phyloP scores from a whole-genome alignment of 2,113 vertebrate genomes.

The Xiphorhynchus elegans region DNA sequence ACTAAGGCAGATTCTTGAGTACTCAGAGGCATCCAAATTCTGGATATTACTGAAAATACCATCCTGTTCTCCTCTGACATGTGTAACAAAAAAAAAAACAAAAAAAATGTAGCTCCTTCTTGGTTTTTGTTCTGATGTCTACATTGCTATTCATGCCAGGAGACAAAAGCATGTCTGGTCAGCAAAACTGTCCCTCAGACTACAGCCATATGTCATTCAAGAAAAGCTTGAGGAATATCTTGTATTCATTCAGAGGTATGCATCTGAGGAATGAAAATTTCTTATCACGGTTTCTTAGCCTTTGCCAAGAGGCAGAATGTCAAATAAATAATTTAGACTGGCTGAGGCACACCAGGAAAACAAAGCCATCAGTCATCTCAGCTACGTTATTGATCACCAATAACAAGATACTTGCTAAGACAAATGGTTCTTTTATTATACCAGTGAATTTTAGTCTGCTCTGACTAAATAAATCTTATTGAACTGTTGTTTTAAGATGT shows the following conservation, averaged over 20 bases:
- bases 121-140: neutral
- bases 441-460: conserved; percentile 72
- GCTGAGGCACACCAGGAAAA: conserved; percentile 69
- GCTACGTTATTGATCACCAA: conserved; percentile 80
- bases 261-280: conserved; percentile 58
- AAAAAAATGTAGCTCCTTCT: neutral
- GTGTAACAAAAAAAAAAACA: neutral
- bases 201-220: neutral
- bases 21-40: neutral
- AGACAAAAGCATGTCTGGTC: neutral
- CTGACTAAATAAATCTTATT: conserved; percentile 74
- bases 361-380: conserved; percentile 78
- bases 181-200: conserved; percentile 22
- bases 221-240: conserved; percentile 17
- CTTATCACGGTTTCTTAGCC: conserved; percentile 62
- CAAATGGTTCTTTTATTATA: conserved; percentile 77
- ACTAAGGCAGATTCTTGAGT: neutral
- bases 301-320: conserved; percentile 72
- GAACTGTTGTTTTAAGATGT: conserved; percentile 69
- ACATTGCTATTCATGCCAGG: neutral
- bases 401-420: conserved; percentile 82
- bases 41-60: neutral
- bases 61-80: neutral
- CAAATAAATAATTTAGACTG: conserved; percentile 79
- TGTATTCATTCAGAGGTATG: neutral